Evolutionary conservation across 1,140 invertebrate genomes (phyloP), one percentile per base, ranked within the genome.

Genomic region (Meloidogyne hapla): DNA sequence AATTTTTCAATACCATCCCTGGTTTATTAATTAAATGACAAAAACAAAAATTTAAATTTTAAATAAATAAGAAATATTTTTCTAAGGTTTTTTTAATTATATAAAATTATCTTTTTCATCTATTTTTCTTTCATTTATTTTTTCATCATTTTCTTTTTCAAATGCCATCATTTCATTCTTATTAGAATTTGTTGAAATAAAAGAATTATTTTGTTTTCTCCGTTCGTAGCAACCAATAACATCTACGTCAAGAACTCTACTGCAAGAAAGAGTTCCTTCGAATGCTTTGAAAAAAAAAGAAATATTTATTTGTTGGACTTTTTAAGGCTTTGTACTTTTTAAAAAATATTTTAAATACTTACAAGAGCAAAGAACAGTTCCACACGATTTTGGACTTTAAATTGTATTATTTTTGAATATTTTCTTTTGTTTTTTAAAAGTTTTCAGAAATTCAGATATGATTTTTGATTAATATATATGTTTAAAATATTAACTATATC

Each of bases 381-480:
- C 80, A 64, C 80, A 81, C 0, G 81, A 83, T 69, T 81, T 83
- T 33, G 80, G 80, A 75, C 79, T 75, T n/a, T n/a, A 40, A 70
- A 78, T 15, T 48, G 33, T 4, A 33, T 33, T 33, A 33, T 33
- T 33, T 33, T 33, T 6, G 9, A 33, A 33, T 33, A 6, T n/a
- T n/a, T n/a, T n/a, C n/a, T n/a, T n/a, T n/a, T n/a, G n/a, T n/a
- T n/a, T n/a, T n/a, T n/a, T n/a, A n/a, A n/a, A n/a, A n/a, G n/a
- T n/a, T n/a, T n/a, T n/a, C n/a, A n/a, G n/a, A n/a, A n/a, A n/a
- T n/a, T n/a, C n/a, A n/a, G n/a, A n/a, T n/a, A n/a, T n/a, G n/a
- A n/a, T n/a, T n/a, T n/a, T n/a, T n/a, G n/a, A n/a, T n/a, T n/a
- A n/a, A n/a, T n/a, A n/a, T n/a, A n/a, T n/a, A n/a, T n/a, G n/a